Evolutionary conservation across 2,888 invertebrate species (phyloP), one percentile per base, ranked within the genome.

Genomic region (Drosophila pegasa): DNA sequence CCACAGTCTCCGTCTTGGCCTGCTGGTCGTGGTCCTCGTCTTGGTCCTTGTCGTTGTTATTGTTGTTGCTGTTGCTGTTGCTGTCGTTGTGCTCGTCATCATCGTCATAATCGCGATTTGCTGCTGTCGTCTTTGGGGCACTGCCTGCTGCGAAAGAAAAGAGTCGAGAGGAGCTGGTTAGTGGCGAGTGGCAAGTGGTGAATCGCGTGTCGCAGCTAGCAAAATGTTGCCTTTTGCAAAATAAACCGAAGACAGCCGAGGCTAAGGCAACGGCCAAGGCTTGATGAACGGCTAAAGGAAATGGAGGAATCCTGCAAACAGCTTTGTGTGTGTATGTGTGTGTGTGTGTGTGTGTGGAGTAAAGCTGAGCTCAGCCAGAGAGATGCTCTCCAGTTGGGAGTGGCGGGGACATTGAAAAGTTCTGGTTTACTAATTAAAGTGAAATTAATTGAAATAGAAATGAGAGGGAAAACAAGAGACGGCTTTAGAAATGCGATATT

Each of bases 21-120:
- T 25, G 54, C 22, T 35, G 35, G 35, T 25, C 50, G 25, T 25
- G 22, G 35, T 35, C 35, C 35, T 16, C 37, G 18, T 31, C 25
- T 33, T 55, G 47, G 27, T 57, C 55, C 62, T 70, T 55, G 61
- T 45, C 58, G 61, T 57, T 71, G 80, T 68, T 78, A 55, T 80
- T 64, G 51, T 48, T 62, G 75, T 65, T 84, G 69, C 75, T 81
- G 82, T 75, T 81, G 77, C n/a, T n/a, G n/a, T 48, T 62, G 75
- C 67, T 84, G 69, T 78, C 85, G 82, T 75, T 81, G 77, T 75
- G 83, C 80, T 78, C 86, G 78, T 81, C 87, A 87, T 84, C 88
- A 75, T 89, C 82, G 87, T 88, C 85, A 89, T 88, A 88, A 87
- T 87, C 89, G 80, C 81, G 82, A 81, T 81, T 84, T 77, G 71